phyloP scores from a whole-genome alignment of 2,797 vertebrate genomes.

The Danio albolineatus region DNA sequence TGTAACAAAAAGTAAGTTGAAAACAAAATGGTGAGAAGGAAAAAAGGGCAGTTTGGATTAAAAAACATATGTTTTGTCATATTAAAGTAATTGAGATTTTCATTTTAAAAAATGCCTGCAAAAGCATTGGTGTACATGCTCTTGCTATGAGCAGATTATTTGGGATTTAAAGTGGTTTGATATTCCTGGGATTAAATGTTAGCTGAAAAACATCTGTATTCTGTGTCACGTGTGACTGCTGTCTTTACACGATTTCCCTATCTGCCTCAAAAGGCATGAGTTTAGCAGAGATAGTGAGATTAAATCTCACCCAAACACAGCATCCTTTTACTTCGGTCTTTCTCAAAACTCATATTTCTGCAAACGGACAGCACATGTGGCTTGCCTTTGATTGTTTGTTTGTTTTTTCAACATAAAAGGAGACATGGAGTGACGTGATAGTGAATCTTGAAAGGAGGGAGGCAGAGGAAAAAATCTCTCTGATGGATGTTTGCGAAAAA shows the following conservation, averaged over 20 bases:
- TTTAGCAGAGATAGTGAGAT: conserved; percentile 41
- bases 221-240: conserved; percentile 34
- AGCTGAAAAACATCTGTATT: conserved; percentile 34
- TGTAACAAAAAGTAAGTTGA: neutral
- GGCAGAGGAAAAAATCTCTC: neutral
- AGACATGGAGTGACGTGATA: conserved; percentile 26
- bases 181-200: conserved; percentile 36
- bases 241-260: conserved; percentile 18
- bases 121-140: neutral
- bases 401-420: conserved; percentile 12
- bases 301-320: conserved; percentile 27
- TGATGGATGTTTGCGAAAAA: conserved; percentile 10
- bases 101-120: neutral
- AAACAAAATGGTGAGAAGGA: neutral
- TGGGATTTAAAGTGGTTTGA: conserved; percentile 31
- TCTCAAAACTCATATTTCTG: conserved; percentile 25
- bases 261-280: conserved; percentile 22
- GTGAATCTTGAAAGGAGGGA: neutral
- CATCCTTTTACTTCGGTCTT: neutral
- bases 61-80: neutral
- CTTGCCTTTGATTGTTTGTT: conserved; percentile 6
- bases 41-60: neutral
- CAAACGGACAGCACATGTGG: conserved; percentile 25
- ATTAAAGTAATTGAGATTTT: neutral
- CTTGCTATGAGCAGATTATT: neutral